These are phyloP conservation scores for Papilio aristodemus DNA, from an alignment of 1,140 invertebrate species.

Conservation along the genomic window DNA sequence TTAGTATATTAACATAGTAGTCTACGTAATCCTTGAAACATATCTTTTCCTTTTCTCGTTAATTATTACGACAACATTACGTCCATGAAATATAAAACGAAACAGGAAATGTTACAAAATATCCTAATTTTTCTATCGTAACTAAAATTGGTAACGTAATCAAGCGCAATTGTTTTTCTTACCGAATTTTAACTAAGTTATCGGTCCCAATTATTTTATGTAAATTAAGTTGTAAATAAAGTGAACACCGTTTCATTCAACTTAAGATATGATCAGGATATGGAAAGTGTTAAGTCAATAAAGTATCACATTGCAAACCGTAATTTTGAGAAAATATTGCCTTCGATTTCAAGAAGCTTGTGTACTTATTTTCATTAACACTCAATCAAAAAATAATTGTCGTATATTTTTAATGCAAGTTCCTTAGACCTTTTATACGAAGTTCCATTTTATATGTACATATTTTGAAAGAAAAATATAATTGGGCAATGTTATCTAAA, in stretches of 20 bases:
- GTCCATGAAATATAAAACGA: too few relatives aligned
- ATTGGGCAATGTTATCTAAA: too few relatives aligned
- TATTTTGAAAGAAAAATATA: background rate
- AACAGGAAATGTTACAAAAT: too few relatives aligned
- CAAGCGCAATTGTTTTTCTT: background rate
- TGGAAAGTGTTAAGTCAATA: conserved; percentile 15
- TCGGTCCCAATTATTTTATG: background rate
- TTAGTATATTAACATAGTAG: too few relatives aligned
- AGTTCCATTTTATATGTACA: background rate
- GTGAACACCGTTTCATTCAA: background rate
- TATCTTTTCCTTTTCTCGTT: too few relatives aligned
- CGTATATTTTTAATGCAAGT: background rate
- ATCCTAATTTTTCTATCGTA: background rate
- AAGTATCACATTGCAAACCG: background rate
- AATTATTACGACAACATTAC: too few relatives aligned
- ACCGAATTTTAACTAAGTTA: background rate
- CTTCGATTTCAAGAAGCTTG: background rate
- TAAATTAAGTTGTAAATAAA: conserved; percentile 15
- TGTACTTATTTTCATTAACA: background rate
- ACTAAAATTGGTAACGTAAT: background rate
- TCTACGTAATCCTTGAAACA: too few relatives aligned
- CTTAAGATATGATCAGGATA: background rate
- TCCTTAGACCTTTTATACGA: background rate
- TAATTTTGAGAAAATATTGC: conserved; percentile 13
- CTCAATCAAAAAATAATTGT: background rate